Conservation (phyloP, 1,140 invertebrate genomes). For the Hermetia illucens region DNA sequence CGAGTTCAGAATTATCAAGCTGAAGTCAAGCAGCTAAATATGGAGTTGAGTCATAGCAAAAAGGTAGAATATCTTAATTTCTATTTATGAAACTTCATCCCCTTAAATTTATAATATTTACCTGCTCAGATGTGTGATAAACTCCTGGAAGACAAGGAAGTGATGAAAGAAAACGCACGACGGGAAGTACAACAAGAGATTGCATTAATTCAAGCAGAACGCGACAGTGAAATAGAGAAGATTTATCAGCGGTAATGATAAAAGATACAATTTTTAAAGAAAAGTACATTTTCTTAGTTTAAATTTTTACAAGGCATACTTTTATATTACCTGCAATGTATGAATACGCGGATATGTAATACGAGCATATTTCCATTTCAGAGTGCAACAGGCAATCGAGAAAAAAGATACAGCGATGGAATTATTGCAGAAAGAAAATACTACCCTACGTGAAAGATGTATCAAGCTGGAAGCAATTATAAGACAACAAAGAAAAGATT, state of each 20-base stretch:
- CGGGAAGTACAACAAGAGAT: conserved; percentile 38
- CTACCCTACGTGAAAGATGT: conserved; percentile 51
- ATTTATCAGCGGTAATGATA: conserved; percentile 26
- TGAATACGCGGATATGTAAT: no score
- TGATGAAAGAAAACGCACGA: conserved; percentile 33
- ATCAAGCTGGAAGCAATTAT: conserved; percentile 57
- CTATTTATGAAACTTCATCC: conserved; percentile 1
- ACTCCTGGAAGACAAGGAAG: conserved; percentile 33
- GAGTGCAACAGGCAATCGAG: conserved; percentile 61
- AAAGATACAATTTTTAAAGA: no score
- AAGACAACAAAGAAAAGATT: conserved; percentile 59
- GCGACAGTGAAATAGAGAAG: conserved; percentile 34
- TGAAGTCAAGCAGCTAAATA: conserved; percentile 33
- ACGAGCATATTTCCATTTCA: conserved; percentile 19
- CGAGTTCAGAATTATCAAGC: conserved; percentile 34
- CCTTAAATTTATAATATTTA: conserved; percentile 6
- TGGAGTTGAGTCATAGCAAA: conserved; percentile 36
- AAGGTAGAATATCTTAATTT: conserved; percentile 27
- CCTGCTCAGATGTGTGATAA: conserved; percentile 30
- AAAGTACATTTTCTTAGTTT: no score
- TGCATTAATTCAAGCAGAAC: conserved; percentile 22
- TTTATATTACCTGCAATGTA: no score
- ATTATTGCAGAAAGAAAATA: conserved; percentile 49
- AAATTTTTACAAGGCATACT: no score
- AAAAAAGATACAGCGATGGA: conserved; percentile 61